Evolutionary conservation across 2,113 vertebrate species (phyloP), one percentile per base, ranked within the genome.

Genomic region (Spea bombifrons): DNA sequence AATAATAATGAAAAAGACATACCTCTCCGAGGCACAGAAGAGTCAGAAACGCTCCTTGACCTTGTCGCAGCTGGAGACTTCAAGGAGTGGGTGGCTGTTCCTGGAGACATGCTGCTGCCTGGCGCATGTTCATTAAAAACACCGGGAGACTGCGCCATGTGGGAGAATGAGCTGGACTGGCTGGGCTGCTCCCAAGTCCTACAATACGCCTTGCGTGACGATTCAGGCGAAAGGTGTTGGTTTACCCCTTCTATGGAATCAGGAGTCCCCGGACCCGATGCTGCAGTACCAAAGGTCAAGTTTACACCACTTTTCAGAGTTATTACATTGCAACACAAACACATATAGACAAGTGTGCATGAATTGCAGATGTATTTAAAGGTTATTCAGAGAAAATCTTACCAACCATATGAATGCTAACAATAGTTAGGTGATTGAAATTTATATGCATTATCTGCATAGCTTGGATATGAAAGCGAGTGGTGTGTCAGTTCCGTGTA

Each of bases 201-300:
- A 81, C 96, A 98, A 86, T 96, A 97, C 0, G 96, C 95, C 84
- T 97, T 99, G 5, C 94, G 90, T 15, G 93, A 95, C 3, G 96
- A 97, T 83, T 99, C 97, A 0, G 97, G 97, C 80, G 97, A 98
- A 81, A 98, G 91, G 66, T 97, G 96, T 76, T 98, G 96, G 83
- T 88, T 93, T 12, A 95, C 86, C 16, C 94, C 96, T 86, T 99
- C 97, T 4, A 94, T 90, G 0, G 97, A 98, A 85, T 99, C 97
- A 0, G 97, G 97, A 46, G 97, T 99, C 66, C 94, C 95, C 12
- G 97, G 96, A 55, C 96, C 96, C 0, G 96, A 98, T 64, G 95
- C 95, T 98, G 83, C 10, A 1, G 13, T n/a, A 63, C 15, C 13
- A 5, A 3, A 8, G 17, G 17, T n/a, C 7, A 63, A 63, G 4